phyloP scores from a whole-genome alignment of 2,888 invertebrate species.

The Nowickia ferox region DNA sequence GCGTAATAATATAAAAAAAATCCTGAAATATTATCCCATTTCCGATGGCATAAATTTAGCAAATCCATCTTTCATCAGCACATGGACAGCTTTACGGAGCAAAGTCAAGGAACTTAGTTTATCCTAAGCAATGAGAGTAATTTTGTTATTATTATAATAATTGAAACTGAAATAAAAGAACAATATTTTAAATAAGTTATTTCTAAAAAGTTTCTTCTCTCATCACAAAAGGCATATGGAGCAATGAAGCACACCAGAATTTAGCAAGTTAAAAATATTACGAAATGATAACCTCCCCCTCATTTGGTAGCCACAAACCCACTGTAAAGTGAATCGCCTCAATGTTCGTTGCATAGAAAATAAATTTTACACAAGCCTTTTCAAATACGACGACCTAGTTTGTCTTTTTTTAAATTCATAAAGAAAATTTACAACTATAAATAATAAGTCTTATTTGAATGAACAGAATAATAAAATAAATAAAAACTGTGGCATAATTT shows the following conservation, averaged over 20 bases:
- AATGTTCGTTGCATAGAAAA: background rate
- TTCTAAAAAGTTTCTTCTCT: background rate
- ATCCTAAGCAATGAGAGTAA: too few species aligned
- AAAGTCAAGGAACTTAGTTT: too few species aligned
- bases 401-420: background rate
- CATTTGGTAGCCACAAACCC: background rate
- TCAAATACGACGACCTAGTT: conserved; percentile 50
- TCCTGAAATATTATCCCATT: too few species aligned
- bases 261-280: too few species aligned
- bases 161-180: too few species aligned
- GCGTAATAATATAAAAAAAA: too few species aligned
- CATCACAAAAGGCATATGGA: too few species aligned
- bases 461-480: conserved; percentile 21
- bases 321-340: background rate
- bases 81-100: too few species aligned
- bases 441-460: conserved; percentile 62
- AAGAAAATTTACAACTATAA: conserved; percentile 58
- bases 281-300: background rate
- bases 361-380: conserved; percentile 33
- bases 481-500: conserved; percentile 57
- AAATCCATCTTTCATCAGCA: too few species aligned
- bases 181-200: background rate
- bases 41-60: too few species aligned
- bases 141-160: too few species aligned
- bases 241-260: too few species aligned